phyloP scores from a whole-genome alignment of 53 echinoderm and acorn worm genomes.

The Zoroaster sp. region DNA sequence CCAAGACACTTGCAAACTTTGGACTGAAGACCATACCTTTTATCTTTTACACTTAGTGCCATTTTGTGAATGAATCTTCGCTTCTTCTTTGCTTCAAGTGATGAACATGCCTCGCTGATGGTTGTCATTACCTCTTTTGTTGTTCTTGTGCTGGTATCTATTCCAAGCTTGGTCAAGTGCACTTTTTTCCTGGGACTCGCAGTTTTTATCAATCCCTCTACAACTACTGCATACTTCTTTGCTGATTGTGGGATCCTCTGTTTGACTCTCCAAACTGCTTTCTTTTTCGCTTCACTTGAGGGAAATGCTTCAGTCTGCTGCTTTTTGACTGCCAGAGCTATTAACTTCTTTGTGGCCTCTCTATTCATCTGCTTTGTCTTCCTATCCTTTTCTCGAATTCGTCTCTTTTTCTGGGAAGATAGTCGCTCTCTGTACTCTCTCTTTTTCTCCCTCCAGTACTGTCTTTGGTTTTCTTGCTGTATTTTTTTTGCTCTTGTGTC shows the following conservation, averaged over 20 bases:
- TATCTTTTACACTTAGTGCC: not conserved
- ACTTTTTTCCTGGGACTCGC: not conserved
- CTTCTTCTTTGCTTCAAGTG: not conserved
- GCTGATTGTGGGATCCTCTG: not conserved
- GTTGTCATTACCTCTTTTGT: not conserved
- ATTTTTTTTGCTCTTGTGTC: not conserved
- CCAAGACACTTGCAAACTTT: not conserved
- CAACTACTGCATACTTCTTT: not conserved
- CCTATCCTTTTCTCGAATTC: not conserved
- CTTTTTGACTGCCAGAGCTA: not conserved
- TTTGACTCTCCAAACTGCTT: not conserved
- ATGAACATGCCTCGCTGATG: not conserved
- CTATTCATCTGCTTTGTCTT: not conserved
- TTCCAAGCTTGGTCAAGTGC: not conserved
- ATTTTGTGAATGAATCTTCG: not conserved
- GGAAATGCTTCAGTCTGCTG: not conserved
- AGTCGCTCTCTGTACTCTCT: not conserved
- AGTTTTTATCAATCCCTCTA: not conserved
- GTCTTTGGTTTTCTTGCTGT: not conserved
- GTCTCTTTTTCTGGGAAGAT: not conserved
- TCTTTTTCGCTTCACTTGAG: not conserved
- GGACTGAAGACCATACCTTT: not conserved
- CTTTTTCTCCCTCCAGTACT: not conserved
- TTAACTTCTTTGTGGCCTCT: not conserved
- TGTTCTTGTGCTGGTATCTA: not conserved